Percentiles rank a stretch among this genome's conserved stretches.
phyloP scores from a whole-genome alignment of 2,888 invertebrate genomes.

The Podabrus alpinus region DNA sequence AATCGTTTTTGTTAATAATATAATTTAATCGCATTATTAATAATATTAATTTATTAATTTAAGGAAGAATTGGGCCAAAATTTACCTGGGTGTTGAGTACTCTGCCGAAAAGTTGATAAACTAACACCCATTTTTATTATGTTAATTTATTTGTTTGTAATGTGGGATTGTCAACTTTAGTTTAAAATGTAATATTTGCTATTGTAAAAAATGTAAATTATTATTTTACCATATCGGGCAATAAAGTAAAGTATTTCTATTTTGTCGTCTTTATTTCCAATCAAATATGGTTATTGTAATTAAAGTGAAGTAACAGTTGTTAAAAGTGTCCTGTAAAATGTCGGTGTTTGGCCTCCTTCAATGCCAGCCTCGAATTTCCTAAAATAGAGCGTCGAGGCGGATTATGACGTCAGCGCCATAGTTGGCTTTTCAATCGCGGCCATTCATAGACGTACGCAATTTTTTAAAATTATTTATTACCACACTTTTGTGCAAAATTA shows the following conservation, averaged over 20 bases:
- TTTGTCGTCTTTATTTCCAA: not conserved
- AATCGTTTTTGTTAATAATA: not conserved
- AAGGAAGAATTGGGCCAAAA: not conserved
- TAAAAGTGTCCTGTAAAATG: not conserved
- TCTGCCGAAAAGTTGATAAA: not conserved
- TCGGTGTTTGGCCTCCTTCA: constrained; percentile 26
- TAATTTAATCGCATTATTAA: not conserved
- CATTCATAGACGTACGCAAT: constrained; percentile 4
- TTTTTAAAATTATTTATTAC: not conserved
- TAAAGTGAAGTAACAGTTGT: constrained; percentile 20
- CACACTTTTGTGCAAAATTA: not conserved
- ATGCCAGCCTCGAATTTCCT: constrained; percentile 40
- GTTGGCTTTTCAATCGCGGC: constrained; percentile 29
- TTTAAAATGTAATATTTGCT: not conserved
- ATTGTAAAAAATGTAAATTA: not conserved
- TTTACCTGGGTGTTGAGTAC: not conserved
- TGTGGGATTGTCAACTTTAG: not conserved
- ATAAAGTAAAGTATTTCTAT: not conserved
- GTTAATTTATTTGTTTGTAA: not conserved
- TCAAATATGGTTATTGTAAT: not conserved
- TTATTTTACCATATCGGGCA: not conserved
- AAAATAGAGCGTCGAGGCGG: constrained; percentile 41
- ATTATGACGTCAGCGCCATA: constrained; percentile 38
- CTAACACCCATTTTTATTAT: not conserved
- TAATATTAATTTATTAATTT: not conserved